Conservation (phyloP, 2,797 vertebrate genomes). For the Eulemur rubriventer region DNA sequence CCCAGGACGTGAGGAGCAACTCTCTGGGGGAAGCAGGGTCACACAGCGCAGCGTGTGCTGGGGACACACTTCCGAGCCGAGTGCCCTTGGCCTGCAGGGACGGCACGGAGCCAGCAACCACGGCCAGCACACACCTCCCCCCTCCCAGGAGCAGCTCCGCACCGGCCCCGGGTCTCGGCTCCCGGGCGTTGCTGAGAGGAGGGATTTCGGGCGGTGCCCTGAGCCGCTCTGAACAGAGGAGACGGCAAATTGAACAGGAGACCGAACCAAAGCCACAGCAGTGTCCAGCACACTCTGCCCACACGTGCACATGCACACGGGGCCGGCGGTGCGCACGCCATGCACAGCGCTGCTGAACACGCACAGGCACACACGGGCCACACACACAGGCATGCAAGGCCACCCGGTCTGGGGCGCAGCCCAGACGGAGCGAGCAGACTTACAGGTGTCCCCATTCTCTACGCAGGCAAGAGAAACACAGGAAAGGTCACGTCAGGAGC, state of each 20-base stretch:
- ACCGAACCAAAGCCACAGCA: neutral
- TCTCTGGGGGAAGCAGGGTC: no score
- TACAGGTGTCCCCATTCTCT: constrained; percentile 99
- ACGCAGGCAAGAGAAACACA: constrained; percentile 89
- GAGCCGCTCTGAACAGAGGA: neutral
- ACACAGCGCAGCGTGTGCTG: neutral
- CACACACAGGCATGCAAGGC: constrained; percentile 29
- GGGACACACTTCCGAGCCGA: no score
- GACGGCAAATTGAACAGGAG: neutral
- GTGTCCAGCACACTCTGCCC: neutral
- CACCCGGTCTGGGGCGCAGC: constrained; percentile 5
- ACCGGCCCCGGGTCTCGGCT: neutral
- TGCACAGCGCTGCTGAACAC: no score
- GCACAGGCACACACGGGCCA: neutral
- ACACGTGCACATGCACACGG: neutral
- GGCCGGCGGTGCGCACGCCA: no score
- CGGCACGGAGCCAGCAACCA: neutral
- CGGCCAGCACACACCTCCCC: neutral
- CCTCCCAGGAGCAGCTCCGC: neutral
- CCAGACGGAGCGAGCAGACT: constrained; percentile 85
- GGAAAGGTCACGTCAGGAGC: constrained; percentile 26
- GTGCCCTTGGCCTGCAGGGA: no score
- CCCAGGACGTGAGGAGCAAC: no score
- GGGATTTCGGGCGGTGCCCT: neutral
- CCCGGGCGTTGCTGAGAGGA: neutral